Evolutionary conservation across 2,113 vertebrate species (phyloP), one percentile per base, ranked within the genome.

Genomic region (Propithecus coquereli): DNA sequence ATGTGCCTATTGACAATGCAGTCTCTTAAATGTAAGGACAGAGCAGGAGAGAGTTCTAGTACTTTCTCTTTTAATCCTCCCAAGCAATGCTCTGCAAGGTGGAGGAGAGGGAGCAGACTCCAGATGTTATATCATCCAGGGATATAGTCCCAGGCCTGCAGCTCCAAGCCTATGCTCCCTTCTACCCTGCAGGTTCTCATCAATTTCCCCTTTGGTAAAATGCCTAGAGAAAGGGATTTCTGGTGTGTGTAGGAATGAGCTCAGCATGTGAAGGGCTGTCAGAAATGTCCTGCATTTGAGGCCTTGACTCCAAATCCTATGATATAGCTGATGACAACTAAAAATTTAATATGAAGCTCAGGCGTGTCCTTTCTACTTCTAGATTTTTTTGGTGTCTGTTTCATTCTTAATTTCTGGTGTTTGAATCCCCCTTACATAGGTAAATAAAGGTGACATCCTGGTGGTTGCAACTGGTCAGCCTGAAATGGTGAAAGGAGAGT

Each of bases 401-500:
- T 93, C 40, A 40, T 65, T 90, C 52, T 92, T 63, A 57, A 80
- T 89, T 81, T 90, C 80, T 96, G n/a, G 95, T 73, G 22, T 79
- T 73, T 50, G 18, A 61, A 30, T 81, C 37, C 6, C 61, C 81
- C 95, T 89, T 40, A 87, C 79, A 0, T 95, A 99, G 99, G 98
- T 99, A 57, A 98, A 98, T 91, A 99, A 98, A 98, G 99, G 99
- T 76, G 99, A 99, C 98, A 99, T 99, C 95, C 95, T 99, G 97
- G 99, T 99, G 88, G 99, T 99, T 57, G 99, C 99, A 77, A 98
- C 99, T 57, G 99, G 99, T 61, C 99, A 99, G 98, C 98, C 99
- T 34, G 99, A 99, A 98, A 99, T 99, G 99, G 99, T 99, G 32
- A 99, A 99, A 97, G 99, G 99, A 63, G 99, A 99, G 77, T 99